These are phyloP conservation scores for Chlorocebus sabaeus DNA, from an alignment of 2,113 vertebrate genomes.

Conservation along the genomic window DNA sequence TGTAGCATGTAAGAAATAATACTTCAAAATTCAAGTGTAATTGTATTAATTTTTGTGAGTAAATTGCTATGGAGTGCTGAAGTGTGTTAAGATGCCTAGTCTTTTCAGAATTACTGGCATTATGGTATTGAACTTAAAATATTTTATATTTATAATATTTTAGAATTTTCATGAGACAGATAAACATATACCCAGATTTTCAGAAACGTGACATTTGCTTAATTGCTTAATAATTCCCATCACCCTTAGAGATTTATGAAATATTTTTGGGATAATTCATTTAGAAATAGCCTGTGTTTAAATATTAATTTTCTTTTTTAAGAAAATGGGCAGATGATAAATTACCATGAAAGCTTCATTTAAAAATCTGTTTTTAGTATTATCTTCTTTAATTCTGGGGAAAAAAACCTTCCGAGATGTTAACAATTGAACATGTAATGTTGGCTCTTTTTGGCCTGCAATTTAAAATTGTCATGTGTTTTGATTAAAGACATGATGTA, in stretches of 20 bases:
- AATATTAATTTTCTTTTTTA: neutral
- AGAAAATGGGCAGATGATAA: neutral
- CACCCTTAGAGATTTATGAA: neutral
- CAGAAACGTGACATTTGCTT: neutral
- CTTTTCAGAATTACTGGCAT: neutral
- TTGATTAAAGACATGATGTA: neutral
- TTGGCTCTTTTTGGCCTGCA: neutral
- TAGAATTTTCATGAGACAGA: neutral
- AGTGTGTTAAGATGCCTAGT: neutral
- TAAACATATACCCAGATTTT: neutral
- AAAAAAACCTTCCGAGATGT: neutral
- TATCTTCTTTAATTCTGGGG: neutral
- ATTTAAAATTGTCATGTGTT: neutral
- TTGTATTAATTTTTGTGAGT: slow-evolving; percentile 1
- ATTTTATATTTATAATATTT: neutral
- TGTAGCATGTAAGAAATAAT: neutral
- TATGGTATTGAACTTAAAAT: neutral
- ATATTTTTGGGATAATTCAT: neutral
- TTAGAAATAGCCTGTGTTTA: neutral
- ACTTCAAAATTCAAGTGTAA: neutral
- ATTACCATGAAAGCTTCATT: neutral
- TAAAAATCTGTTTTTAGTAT: neutral
- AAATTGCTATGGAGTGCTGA: neutral
- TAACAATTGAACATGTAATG: neutral
- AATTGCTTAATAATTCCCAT: slow-evolving; percentile 4